Conservation (phyloP, 2,113 vertebrate genomes). For the Misgurnus mizolepis region DNA sequence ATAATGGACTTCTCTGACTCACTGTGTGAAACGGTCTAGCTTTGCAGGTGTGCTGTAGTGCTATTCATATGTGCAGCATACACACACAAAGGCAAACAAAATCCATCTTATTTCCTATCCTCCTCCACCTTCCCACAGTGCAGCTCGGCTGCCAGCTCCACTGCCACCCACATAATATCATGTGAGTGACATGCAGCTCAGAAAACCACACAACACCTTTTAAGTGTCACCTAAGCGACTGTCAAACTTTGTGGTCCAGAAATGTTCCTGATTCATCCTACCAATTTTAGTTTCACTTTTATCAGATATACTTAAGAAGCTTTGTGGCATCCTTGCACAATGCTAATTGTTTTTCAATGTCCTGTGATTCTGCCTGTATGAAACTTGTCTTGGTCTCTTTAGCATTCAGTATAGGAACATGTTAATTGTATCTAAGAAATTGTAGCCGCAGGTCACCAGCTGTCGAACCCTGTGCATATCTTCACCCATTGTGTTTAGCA, state of each 20-base stretch:
- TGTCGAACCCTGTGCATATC: not conserved
- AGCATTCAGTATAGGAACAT: too few species aligned
- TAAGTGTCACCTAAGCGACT: slow-evolving; percentile 39
- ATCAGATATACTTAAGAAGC: not conserved
- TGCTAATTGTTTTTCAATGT: not conserved
- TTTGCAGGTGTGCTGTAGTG: slow-evolving; percentile 47
- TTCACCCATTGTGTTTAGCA: not conserved
- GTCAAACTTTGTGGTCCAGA: slow-evolving; percentile 35
- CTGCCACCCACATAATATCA: slow-evolving; percentile 45
- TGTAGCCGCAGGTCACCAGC: not conserved
- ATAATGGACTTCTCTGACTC: slow-evolving; percentile 51
- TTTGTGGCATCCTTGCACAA: not conserved
- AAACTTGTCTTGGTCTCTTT: too few species aligned
- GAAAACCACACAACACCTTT: slow-evolving; percentile 18
- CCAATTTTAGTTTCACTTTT: not conserved
- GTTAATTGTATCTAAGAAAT: too few species aligned
- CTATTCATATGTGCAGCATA: slow-evolving; percentile 33
- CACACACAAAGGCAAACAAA: slow-evolving; percentile 38
- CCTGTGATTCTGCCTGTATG: too few species aligned
- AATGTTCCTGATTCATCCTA: not conserved
- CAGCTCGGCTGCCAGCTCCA: slow-evolving; percentile 9
- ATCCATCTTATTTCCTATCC: slow-evolving; percentile 24
- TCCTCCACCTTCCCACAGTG: slow-evolving; percentile 43
- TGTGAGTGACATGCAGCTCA: not conserved
- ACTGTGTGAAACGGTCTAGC: slow-evolving; percentile 36